Base-by-base conservation (phyloP, 2,888 invertebrate species). In the Suillia variegata region DNA sequence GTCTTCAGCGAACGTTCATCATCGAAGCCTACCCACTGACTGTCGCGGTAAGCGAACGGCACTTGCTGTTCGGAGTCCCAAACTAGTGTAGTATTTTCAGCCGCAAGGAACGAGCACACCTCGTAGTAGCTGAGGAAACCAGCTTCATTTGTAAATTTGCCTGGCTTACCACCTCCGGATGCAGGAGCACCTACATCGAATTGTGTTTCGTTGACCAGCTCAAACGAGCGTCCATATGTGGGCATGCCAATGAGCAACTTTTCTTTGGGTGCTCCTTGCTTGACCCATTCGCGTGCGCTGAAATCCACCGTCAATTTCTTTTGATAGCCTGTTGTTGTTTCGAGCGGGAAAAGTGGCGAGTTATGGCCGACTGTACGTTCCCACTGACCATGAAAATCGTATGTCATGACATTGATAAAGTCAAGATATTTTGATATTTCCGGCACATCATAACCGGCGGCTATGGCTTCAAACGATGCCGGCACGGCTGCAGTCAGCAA, bases 31-130 rank as follows among this genome's bases (percentile, higher is more conserved):
- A 96, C 93, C 96, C 96, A 96, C 70, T 96, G 95, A 80, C 94
- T 91, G 4, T 87, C 90, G 65, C 89, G 87, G 82, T 96, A 96
- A 0, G 96, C 95, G 79, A 97, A 97, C 8, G 97, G 97, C 56
- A 94, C 96, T 85, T 95, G 94, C 76, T 96, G 96, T 70, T 96
- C 96, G 65, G 94, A 95, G 78, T 96, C 96, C 96, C 96, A 96
- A 0, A 96, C 95, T 3, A 96, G 84, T 0, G 95, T 96, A 0
- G 95, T 96, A 77, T 95, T 95, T 68, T 93, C 91, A 65, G 90
- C 91, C 59, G 92, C 89, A 47, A 97, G 84, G 85, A 96, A 95
- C 70, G 94, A 90, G 79, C 96, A 97, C 54, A 96, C 89, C 85
- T 98, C 98, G 77, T 96, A 98, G 83, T 95, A 97, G 2, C 96